Percentiles rank a stretch among this genome's conserved stretches.
Conservation (phyloP, 2,888 invertebrate species). For the Polydrusus tereticollis region DNA sequence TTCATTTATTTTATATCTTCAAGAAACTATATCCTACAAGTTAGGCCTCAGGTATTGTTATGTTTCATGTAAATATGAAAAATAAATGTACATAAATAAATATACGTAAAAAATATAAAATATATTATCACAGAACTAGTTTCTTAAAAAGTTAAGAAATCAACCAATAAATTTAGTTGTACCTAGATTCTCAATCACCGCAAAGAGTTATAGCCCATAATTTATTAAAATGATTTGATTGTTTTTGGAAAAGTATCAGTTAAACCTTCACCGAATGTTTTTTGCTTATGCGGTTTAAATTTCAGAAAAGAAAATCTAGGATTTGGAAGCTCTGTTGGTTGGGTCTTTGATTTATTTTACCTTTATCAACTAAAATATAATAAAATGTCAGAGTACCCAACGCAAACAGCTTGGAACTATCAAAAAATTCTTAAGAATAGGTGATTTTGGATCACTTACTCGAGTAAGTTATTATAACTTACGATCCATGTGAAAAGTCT, state of each 20-base stretch:
- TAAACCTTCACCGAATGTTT: too few relatives aligned
- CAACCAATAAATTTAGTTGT: background rate
- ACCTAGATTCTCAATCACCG: slow-evolving; percentile 7
- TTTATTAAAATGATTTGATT: background rate
- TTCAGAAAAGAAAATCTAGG: slow-evolving; percentile 4
- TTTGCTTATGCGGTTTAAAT: too few relatives aligned
- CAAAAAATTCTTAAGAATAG: background rate
- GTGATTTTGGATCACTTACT: background rate
- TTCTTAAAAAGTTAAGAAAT: slow-evolving; percentile 5
- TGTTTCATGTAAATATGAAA: slow-evolving; percentile 26
- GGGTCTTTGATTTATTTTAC: background rate
- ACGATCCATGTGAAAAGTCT: background rate
- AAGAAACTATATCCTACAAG: slow-evolving; percentile 31
- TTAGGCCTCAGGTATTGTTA: slow-evolving; percentile 37
- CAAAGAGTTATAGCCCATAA: background rate
- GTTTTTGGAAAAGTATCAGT: background rate
- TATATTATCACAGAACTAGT: slow-evolving; percentile 63
- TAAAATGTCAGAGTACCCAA: too few relatives aligned
- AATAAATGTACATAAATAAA: slow-evolving; percentile 3
- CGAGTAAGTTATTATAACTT: slow-evolving; percentile 1
- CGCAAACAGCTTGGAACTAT: too few relatives aligned
- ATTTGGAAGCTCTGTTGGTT: background rate
- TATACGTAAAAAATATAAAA: slow-evolving; percentile 53
- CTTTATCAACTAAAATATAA: background rate
- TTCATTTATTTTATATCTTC: slow-evolving; percentile 19